These are phyloP conservation scores for Chaetorhynchus papuensis DNA, from an alignment of 2,113 vertebrate species.

Conservation along the genomic window DNA sequence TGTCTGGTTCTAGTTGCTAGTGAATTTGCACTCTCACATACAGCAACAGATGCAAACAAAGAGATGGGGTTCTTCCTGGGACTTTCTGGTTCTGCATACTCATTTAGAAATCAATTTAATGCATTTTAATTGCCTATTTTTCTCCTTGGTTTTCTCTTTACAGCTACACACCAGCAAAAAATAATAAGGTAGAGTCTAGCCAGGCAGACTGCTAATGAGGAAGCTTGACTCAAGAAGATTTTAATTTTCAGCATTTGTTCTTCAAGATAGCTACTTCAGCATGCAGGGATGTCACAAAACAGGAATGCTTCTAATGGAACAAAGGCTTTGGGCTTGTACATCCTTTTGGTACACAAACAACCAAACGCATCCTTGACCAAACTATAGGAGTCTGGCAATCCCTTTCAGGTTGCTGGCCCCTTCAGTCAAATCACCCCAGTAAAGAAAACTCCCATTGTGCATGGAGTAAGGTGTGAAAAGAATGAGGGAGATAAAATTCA, in stretches of 20 bases:
- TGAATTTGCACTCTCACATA: not conserved
- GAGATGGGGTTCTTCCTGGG: not conserved
- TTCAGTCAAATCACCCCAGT: not conserved
- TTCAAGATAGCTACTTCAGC: slow-evolving; percentile 1
- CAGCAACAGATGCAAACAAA: not conserved
- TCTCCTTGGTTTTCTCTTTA: slow-evolving; percentile 50
- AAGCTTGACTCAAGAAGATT: slow-evolving; percentile 27
- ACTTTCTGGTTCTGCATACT: slow-evolving; percentile 14
- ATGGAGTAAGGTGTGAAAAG: not conserved
- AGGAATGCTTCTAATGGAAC: not conserved
- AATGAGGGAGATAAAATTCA: not conserved
- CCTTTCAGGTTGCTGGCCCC: not conserved
- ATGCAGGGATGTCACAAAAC: not conserved
- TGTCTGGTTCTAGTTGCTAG: not conserved
- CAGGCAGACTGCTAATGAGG: slow-evolving; percentile 42
- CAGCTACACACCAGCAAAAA: slow-evolving; percentile 25
- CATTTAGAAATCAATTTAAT: slow-evolving; percentile 58
- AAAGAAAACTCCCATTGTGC: not conserved
- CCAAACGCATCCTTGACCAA: not conserved
- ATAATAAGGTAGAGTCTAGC: slow-evolving; percentile 47
- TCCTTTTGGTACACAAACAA: not conserved
- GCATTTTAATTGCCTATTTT: slow-evolving; percentile 66
- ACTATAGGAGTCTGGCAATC: not conserved
- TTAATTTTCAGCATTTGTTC: slow-evolving; percentile 37
- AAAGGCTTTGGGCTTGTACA: not conserved